Evolutionary conservation across 2,888 invertebrate genomes (phyloP), one percentile per base, ranked within the genome.

Genomic region (Hydropsyche betteni): DNA sequence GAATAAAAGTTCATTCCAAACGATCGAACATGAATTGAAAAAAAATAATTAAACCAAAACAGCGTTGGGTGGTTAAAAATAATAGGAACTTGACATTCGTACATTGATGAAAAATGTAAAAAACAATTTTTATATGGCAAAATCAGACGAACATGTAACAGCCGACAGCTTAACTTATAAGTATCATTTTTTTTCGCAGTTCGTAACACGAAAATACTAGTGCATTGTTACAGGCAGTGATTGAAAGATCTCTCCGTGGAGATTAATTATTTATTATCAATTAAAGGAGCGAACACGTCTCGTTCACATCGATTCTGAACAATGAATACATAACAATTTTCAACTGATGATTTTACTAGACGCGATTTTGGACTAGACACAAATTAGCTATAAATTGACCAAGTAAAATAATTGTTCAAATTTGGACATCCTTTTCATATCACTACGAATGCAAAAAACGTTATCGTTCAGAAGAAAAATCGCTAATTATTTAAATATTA

Each of bases 61-160:
- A 8, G 51, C 12, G 2, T 51, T 53, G 10, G 53, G 4, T 53
- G 5, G 16, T 53, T 10, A 51, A 53, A 53, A 53, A 53, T 16
- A 58, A 16, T 58, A 8, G 58, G 24, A 24, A 58, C 16, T 8
- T 16, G 58, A 58, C 58, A 8, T 58, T 24, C 16, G 16, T 16
- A 58, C 14, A 58, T 24, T 16, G 16, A 53, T 58, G 58, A 58
- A 58, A 58, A 58, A 58, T 44, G 24, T 24, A 24, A 24, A n/a
- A 53, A 53, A 14, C 14, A 14, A 53, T 14, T 10, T 53, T 58
- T 24, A 58, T 58, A 58, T 58, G 58, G 58, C 58, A 58, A 58
- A 58, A 24, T 58, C 58, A 53, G 12, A 14, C 53, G 53, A 51
- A 51, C 51, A 12, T 53, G 53, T 14, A 53, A 51, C 12, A 51